Evolutionary conservation across 2,888 invertebrate species (phyloP), one percentile per base, ranked within the genome.

Genomic region (Erebia aethiops): DNA sequence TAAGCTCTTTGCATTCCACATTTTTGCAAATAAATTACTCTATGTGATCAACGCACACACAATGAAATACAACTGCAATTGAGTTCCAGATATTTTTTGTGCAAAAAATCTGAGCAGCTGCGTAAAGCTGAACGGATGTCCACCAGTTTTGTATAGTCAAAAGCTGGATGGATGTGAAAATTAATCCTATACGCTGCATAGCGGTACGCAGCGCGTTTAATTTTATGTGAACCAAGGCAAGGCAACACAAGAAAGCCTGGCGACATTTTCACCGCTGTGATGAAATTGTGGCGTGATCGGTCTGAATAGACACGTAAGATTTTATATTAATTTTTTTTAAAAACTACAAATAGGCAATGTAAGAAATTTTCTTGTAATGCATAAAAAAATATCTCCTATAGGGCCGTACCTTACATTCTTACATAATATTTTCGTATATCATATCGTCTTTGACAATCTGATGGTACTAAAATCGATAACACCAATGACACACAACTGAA

Each of bases 371-470:
- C 43, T 89, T 87, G 90, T 67, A 91, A 90, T 88, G 92, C 87
- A 89, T 92, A 92, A 92, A 92, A 92, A 92, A 93, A 93, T 92
- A 93, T 91, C 87, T 91, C 87, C 88, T 88, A 90, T 89, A 89
- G 88, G 91, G 91, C 90, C 92, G 92, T 91, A 92, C 91, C 92
- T 91, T 91, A 92, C 89, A 85, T 90, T 85, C 89, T 91, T 90
- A 90, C 86, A 91, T 89, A 88, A 87, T 77, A 76, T 87, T 61
- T 86, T 90, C 90, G 91, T 91, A 89, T 90, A 92, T 90, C 89
- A 89, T 87, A 89, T 89, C 88, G 90, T 92, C 91, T 91, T 89
- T 89, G 91, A 92, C 92, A 91, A 91, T 90, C 81, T 89, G 91
- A 90, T 89, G 89, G 86, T 88, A 70, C 76, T 65, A 67, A 67